Base-by-base conservation (phyloP, 2,888 invertebrate genomes). In the Aporophyla lueneburgensis region DNA sequence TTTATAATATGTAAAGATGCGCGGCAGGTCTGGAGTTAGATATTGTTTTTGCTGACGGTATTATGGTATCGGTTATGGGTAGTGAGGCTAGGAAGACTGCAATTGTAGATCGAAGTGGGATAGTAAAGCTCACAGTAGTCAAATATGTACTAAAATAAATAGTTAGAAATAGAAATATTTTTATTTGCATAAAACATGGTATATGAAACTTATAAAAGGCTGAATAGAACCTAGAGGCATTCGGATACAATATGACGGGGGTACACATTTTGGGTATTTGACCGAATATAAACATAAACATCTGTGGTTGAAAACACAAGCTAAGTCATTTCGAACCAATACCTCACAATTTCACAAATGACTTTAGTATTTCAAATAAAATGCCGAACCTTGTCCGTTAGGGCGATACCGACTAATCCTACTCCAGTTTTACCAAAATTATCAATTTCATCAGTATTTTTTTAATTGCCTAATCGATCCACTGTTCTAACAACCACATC, bases 1-100 rank as follows among this genome's bases (percentile, higher is more conserved):
- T n/a, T n/a, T n/a, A n/a, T n/a, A n/a, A n/a, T n/a, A n/a, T n/a
- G n/a, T n/a, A n/a, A n/a, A n/a, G n/a, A n/a, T 80, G 33, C 33
- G 58, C 67, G 66, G 63, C 56, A 58, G 62, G 51, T 81, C 80
- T 80, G 56, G 27, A 49, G 68, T 51, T 51, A 54, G 56, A 72
- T 70, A 80, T 70, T 74, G 81, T 81, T 81, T 81, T 81, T 74
- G 84, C 66, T 59, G 67, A 66, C 43, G 58, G 43, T 80, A 63
- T 58, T 71, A 67, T 66, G 59, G 56, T 65, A 33, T 76, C 49
- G 56, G 59, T 53, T 66, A 61, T 84, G 84, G 80, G 61, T 66
- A 51, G 74, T 66, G 46, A 27, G 61, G 56, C 27, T 73, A 46
- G 33, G 80, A 24, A 53, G 6, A 4, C 46, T 1, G 40, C 10